Conservation (phyloP, 2,113 vertebrate genomes). For the Sialia sialis region DNA sequence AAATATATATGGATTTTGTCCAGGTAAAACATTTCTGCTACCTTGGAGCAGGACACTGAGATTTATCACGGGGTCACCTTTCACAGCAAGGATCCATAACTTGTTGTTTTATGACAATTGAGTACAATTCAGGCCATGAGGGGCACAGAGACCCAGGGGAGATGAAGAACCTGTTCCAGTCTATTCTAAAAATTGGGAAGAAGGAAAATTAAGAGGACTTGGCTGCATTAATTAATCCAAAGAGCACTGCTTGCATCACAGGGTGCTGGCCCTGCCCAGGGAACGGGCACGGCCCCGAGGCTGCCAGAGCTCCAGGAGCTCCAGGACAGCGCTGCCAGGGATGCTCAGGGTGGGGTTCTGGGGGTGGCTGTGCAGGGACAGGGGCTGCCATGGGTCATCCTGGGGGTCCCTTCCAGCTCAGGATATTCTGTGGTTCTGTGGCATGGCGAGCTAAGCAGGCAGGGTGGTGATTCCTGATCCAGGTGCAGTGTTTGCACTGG, state of each 20-base stretch:
- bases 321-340: neutral
- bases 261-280: neutral
- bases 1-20: neutral
- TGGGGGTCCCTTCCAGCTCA: neutral
- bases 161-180: neutral
- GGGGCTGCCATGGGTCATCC: accelerated
- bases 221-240: neutral
- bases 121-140: neutral
- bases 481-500: too few species aligned
- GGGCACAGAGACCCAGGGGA: neutral
- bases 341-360: neutral
- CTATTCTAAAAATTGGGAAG: neutral
- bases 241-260: neutral
- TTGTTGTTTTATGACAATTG: neutral
- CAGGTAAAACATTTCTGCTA: neutral
- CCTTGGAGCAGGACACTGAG: neutral
- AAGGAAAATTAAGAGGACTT: neutral
- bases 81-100: neutral
- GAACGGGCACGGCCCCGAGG: neutral
- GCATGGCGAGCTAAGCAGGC: neutral
- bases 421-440: neutral
- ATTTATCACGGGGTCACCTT: neutral
- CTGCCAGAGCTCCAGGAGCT: neutral
- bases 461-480: neutral
- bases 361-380: neutral